Conservation (phyloP, 2,888 invertebrate species). For the Amiota minor region DNA sequence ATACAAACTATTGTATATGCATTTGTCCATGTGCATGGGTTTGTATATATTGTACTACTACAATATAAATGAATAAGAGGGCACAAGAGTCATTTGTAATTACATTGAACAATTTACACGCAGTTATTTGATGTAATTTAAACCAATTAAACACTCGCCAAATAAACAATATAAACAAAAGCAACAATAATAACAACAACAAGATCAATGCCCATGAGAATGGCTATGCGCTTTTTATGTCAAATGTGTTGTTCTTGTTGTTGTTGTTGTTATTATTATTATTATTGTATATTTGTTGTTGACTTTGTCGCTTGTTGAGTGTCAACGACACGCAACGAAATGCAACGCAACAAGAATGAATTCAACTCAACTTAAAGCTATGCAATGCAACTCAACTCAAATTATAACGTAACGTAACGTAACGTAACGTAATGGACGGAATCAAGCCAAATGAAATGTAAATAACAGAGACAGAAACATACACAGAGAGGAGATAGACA, state of each 20-base stretch:
- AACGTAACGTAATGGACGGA: slow-evolving; percentile 9
- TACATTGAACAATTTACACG: slow-evolving; percentile 43
- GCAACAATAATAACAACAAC: slow-evolving; percentile 22
- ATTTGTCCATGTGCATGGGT: background rate
- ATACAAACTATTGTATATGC: background rate
- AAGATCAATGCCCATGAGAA: slow-evolving; percentile 2
- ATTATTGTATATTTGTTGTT: background rate
- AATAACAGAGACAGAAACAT: background rate
- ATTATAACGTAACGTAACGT: background rate
- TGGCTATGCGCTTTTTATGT: background rate
- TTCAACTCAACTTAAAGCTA: background rate
- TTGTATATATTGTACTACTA: no score
- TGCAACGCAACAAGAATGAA: background rate
- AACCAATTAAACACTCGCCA: slow-evolving; percentile 55
- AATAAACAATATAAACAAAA: slow-evolving; percentile 46
- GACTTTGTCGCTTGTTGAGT: slow-evolving; percentile 21
- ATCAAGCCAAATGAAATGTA: background rate
- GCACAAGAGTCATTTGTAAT: slow-evolving; percentile 31
- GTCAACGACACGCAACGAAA: background rate
- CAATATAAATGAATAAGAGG: background rate
- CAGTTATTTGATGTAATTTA: slow-evolving; percentile 49
- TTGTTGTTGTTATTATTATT: background rate
- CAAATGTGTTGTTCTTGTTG: background rate
- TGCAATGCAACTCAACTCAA: background rate
- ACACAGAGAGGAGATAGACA: background rate